A percentile compares a stretch with the other conserved stretches of the same genome.
Evolutionary conservation across 2,113 vertebrate species (phyloP).

Genomic region (Siniperca chuatsi): DNA sequence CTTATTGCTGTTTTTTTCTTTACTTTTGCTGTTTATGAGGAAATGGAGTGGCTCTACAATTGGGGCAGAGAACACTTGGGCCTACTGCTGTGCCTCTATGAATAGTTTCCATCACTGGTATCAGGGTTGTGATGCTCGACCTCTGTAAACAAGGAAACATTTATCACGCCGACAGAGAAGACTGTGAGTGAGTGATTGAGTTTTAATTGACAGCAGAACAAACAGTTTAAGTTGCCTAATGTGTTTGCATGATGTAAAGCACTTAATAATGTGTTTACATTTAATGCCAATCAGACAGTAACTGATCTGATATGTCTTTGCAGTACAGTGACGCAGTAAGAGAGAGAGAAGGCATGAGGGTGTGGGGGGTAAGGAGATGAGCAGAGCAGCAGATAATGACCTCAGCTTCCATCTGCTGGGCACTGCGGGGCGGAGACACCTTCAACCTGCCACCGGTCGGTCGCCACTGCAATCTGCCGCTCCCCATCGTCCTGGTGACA

Average conservation of each 20-base stretch:
- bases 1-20: constrained; percentile 46
- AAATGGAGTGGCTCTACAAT: constrained; percentile 47
- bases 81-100: constrained; percentile 42
- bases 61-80: constrained; percentile 40
- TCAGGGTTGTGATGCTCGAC: constrained; percentile 27
- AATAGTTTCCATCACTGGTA: constrained; percentile 49
- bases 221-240: constrained; percentile 58
- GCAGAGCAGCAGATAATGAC: constrained; percentile 78
- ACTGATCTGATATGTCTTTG: constrained; percentile 42
- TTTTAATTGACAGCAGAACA: constrained; percentile 53
- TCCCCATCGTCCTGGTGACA: constrained; percentile 82
- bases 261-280: constrained; percentile 51
- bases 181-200: constrained; percentile 43
- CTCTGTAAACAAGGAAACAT: constrained; percentile 45
- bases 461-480: constrained; percentile 81
- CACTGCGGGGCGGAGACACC: constrained; percentile 78
- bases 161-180: constrained; percentile 36
- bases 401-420: constrained; percentile 79
- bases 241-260: constrained; percentile 54
- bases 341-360: constrained; percentile 5
- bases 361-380: constrained; percentile 56
- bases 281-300: constrained; percentile 41
- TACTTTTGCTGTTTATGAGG: constrained; percentile 43
- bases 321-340: constrained; percentile 40
- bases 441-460: constrained; percentile 79